Evolutionary conservation across 2,113 vertebrate species (phyloP), one percentile per base, ranked within the genome.

Genomic region (Onychostruthus taczanowskii): DNA sequence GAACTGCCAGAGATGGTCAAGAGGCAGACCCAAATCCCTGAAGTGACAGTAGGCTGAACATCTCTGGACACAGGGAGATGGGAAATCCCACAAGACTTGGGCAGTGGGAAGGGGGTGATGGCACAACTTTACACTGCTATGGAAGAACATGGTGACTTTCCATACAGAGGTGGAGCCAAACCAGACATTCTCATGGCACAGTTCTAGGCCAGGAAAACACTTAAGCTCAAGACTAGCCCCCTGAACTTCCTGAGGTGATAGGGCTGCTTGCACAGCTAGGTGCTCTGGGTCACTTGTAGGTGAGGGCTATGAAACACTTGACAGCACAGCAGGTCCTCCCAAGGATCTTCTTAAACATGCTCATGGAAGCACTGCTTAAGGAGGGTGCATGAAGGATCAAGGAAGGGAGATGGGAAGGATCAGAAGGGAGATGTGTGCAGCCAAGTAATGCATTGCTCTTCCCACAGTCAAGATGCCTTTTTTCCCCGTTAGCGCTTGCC

Each of bases 71-170:
- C 8, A 41, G 26, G 37, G 82, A 82, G 24, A 24, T 0, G 0
- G 2, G 66, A 76, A 35, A 39, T 61, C 59, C 37, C 0, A 0
- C 0, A 4, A 53, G n/a, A 23, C 31, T 35, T 0, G 0, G 28
- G 53, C 46, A 64, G 64, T 0, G 0, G 50, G 39, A 55, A 63
- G 35, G 56, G n/a, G 28, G 23, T 33, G 76, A 24, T n/a, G 28
- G 87, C 3, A 1, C 62, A 58, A 2, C 39, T 61, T 77, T 3
- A 35, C 15, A 2, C 13, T 27, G 11, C 27, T 47, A 3, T 31
- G 33, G 58, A 75, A 73, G 63, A 80, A 11, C 28, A 5, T 3
- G n/a, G 3, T 47, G 21, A 24, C 64, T 67, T 84, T 6, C 39
- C 23, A 2, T n/a, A 41, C 14, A 50, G 9, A 74, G 41, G 31